These are phyloP conservation scores for Chrysolina americana DNA, from an alignment of 2,888 invertebrate species.

Conservation along the genomic window DNA sequence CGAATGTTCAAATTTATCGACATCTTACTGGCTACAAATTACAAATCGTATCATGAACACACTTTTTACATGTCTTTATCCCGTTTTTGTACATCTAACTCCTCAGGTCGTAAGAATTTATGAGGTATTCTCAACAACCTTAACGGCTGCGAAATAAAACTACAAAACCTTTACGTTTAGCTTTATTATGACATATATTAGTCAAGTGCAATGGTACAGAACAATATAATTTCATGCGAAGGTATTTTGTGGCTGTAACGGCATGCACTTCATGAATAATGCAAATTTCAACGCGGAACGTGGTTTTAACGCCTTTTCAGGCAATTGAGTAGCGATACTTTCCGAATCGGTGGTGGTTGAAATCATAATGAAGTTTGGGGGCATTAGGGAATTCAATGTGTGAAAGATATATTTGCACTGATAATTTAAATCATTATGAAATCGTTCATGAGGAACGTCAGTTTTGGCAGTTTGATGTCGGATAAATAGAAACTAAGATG, in stretches of 20 bases:
- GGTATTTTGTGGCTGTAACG: conserved; percentile 3
- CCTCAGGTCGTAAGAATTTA: not conserved
- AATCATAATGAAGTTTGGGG: conserved; percentile 3
- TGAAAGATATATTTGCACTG: too few species aligned
- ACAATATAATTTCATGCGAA: conserved; percentile 21
- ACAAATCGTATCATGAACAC: too few species aligned
- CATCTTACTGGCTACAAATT: too few species aligned
- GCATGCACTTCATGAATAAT: conserved; percentile 9
- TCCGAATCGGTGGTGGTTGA: conserved; percentile 10
- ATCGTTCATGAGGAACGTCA: too few species aligned
- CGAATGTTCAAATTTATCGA: too few species aligned
- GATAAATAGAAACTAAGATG: too few species aligned
- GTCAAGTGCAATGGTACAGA: conserved; percentile 15
- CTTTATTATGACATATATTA: conserved; percentile 12
- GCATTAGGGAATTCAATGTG: too few species aligned
- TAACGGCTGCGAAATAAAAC: conserved; percentile 14
- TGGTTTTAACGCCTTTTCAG: conserved; percentile 17
- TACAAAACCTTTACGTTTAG: conserved; percentile 7
- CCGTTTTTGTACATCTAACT: not conserved
- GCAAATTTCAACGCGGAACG: not conserved
- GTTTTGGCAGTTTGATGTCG: too few species aligned
- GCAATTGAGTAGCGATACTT: conserved; percentile 13
- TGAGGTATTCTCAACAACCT: not conserved
- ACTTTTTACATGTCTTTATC: not conserved
- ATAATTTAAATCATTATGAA: too few species aligned